Evolutionary conservation across 2,797 vertebrate genomes (phyloP).

Genomic region (Neosilurus hyrtlii): DNA sequence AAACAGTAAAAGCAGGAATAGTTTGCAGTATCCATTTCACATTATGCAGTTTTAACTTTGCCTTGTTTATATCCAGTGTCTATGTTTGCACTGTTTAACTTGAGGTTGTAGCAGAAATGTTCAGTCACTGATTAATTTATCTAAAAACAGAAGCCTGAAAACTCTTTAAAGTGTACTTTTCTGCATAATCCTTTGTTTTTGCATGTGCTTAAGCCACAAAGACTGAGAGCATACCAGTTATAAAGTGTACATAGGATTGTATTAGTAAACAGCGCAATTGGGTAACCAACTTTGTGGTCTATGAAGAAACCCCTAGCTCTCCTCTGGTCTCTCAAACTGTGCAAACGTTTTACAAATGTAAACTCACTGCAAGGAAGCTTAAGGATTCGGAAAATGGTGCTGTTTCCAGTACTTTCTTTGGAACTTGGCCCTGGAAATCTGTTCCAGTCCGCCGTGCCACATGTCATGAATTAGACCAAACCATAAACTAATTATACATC

Average conservation of each 20-base stretch:
- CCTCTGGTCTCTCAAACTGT: background rate
- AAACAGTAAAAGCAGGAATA: background rate
- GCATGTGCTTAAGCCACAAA: background rate
- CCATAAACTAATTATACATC: slow-evolving; percentile 70
- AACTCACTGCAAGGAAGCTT: background rate
- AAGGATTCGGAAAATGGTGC: slow-evolving; percentile 7
- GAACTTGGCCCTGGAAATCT: slow-evolving; percentile 48
- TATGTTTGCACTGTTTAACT: background rate
- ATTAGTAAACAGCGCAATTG: slow-evolving; percentile 7
- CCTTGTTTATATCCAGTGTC: background rate
- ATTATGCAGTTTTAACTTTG: background rate
- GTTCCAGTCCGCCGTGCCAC: slow-evolving; percentile 56
- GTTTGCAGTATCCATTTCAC: background rate
- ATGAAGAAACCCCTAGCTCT: background rate
- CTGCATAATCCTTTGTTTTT: background rate
- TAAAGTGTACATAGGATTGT: background rate
- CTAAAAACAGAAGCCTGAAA: background rate
- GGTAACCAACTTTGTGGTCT: background rate
- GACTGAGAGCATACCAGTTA: background rate
- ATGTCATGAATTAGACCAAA: slow-evolving; percentile 68
- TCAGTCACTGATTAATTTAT: background rate
- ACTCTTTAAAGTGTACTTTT: background rate
- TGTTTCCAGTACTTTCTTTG: slow-evolving; percentile 37
- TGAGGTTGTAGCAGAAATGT: background rate
- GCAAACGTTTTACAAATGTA: background rate